Percentiles rank a stretch among this genome's conserved stretches.
These are phyloP conservation scores for Holothuria glaberrima DNA, from an alignment of 35 echinoderm and acorn worm species.

Conservation along the genomic window DNA sequence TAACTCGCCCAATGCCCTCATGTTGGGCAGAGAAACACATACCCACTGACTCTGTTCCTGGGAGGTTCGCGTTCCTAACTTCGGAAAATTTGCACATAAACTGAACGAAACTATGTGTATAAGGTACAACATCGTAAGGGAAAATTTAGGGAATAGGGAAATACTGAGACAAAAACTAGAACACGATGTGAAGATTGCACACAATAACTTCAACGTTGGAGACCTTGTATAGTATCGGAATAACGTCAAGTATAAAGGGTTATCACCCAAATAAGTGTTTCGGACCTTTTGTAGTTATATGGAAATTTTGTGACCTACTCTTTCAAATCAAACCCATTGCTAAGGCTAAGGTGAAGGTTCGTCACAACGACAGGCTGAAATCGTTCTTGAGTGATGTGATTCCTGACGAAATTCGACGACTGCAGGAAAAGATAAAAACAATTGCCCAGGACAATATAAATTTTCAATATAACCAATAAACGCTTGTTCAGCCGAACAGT, in stretches of 20 bases:
- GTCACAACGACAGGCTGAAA: slow-evolving; percentile 39
- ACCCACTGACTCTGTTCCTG: neutral
- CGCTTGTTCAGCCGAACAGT: no score
- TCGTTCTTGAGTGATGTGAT: neutral
- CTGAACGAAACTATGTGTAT: neutral
- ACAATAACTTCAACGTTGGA: neutral
- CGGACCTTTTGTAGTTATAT: slow-evolving; percentile 10
- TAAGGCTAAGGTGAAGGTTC: neutral
- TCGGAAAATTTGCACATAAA: slow-evolving; percentile 4
- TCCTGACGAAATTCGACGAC: no score
- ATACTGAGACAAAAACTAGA: slow-evolving; percentile 13
- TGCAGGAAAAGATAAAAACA: no score
- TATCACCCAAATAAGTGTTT: slow-evolving; percentile 31
- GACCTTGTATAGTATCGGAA: neutral
- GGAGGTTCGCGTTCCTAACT: neutral
- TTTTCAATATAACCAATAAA: no score
- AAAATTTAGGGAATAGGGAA: slow-evolving; percentile 25
- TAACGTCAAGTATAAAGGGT: neutral
- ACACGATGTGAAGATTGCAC: slow-evolving; percentile 9
- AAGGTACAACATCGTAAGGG: neutral
- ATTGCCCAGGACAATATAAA: no score
- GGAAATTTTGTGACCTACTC: slow-evolving; percentile 26
- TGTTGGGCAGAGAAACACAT: slow-evolving; percentile 73
- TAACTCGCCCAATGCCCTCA: slow-evolving; percentile 65
- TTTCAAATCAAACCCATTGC: slow-evolving; percentile 14